These are phyloP conservation scores for Ditylenchus dipsaci DNA, from an alignment of 1,140 invertebrate species.

Conservation along the genomic window DNA sequence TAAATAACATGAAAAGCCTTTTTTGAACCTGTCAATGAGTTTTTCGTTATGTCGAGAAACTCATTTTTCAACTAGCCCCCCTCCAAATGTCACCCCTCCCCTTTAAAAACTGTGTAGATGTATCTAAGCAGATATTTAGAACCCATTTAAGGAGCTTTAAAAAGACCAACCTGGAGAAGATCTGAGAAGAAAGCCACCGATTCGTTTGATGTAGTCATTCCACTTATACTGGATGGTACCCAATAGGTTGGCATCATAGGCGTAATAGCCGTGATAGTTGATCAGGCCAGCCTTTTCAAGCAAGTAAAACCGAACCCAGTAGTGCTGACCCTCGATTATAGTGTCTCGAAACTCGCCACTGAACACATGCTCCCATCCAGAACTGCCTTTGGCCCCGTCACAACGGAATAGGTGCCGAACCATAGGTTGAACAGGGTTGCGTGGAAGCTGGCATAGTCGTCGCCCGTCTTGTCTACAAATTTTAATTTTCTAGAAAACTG, in stretches of 20 bases:
- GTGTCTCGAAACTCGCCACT: constrained; percentile 60
- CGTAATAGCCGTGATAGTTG: constrained; percentile 61
- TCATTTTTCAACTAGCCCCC: no score
- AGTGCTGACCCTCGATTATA: constrained; percentile 61
- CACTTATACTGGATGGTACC: constrained; percentile 54
- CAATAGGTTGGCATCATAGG: constrained; percentile 43
- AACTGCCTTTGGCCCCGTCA: constrained; percentile 37
- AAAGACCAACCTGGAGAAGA: constrained; percentile 47
- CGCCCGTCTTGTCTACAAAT: constrained; percentile 25
- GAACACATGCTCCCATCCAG: constrained; percentile 62
- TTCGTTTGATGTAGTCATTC: constrained; percentile 38
- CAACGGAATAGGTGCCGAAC: constrained; percentile 52
- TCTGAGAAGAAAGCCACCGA: constrained; percentile 46
- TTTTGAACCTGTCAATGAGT: no score
- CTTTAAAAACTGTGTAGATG: no score
- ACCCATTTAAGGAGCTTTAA: constrained; percentile 6
- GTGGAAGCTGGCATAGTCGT: constrained; percentile 29
- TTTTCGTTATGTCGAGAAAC: no score
- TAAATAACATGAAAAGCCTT: no score
- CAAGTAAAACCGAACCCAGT: constrained; percentile 63
- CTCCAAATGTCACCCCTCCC: no score
- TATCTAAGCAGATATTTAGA: no score
- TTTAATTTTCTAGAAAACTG: no score
- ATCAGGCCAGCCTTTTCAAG: constrained; percentile 61
- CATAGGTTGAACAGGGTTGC: constrained; percentile 40